phyloP scores from a whole-genome alignment of 2,113 vertebrate species.

The Propithecus coquereli region DNA sequence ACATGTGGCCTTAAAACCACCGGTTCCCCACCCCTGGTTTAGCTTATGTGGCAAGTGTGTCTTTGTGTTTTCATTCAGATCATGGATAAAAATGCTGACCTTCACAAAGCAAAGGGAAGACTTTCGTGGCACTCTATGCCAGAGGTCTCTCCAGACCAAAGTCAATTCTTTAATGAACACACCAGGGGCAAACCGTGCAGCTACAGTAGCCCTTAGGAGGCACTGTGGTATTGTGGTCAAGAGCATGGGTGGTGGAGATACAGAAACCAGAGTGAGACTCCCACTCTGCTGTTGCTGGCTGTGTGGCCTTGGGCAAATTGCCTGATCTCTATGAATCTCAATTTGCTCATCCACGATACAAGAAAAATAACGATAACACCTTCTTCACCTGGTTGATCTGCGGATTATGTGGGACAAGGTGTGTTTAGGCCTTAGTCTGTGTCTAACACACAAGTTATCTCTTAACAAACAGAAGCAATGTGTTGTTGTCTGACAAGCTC shows the following conservation, averaged over 20 bases:
- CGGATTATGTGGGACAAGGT: not conserved
- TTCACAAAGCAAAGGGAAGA: not conserved
- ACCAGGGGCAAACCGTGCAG: not conserved
- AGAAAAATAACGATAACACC: not conserved
- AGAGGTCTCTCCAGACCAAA: not conserved
- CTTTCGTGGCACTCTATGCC: accelerated
- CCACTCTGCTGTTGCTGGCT: not conserved
- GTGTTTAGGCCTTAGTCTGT: not conserved
- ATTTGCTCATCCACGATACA: not conserved
- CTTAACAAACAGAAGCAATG: not conserved
- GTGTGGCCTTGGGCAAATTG: not conserved
- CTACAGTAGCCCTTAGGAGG: accelerated
- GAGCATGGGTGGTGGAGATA: too few species aligned
- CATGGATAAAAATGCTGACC: not conserved
- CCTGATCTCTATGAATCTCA: not conserved
- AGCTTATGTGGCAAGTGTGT: accelerated
- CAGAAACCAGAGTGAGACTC: not conserved
- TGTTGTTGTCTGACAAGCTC: not conserved
- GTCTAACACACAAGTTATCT: not conserved
- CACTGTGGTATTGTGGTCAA: not conserved
- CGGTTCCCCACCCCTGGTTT: too few species aligned
- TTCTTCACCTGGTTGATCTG: not conserved
- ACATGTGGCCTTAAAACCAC: too few species aligned
- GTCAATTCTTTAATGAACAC: not conserved
- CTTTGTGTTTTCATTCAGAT: not conserved